These are phyloP conservation scores for Apteryx mantelli DNA, from an alignment of 2,113 vertebrate species.

Conservation along the genomic window DNA sequence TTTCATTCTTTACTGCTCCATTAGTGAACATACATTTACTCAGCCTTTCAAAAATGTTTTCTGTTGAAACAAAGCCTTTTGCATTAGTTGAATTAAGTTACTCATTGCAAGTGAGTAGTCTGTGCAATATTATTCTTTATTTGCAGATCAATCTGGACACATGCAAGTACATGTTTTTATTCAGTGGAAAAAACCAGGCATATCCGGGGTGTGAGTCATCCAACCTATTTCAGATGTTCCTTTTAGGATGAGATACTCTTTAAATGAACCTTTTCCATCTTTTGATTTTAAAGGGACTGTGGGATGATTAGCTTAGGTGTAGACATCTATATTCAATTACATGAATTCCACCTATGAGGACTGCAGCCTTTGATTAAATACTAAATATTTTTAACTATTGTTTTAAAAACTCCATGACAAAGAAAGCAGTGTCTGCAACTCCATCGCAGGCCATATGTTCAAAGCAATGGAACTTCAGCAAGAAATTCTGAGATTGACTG, in stretches of 20 bases:
- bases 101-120: background rate
- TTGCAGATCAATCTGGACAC: background rate
- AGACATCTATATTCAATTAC: background rate
- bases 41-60: background rate
- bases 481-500: background rate
- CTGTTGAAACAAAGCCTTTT: background rate
- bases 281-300: background rate
- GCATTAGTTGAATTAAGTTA: background rate
- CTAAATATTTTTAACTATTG: background rate
- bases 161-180: background rate
- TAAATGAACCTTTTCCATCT: background rate
- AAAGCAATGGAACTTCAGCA: background rate
- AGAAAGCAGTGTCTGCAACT: background rate
- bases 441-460: background rate
- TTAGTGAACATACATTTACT: background rate
- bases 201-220: background rate
- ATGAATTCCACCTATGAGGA: background rate
- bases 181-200: background rate
- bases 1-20: background rate
- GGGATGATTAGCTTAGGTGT: background rate
- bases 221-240: background rate
- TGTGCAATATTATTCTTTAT: background rate
- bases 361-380: background rate
- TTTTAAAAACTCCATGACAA: background rate
- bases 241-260: background rate